Conservation (phyloP, 2,797 vertebrate species). For the Pipistrellus kuhlii region DNA sequence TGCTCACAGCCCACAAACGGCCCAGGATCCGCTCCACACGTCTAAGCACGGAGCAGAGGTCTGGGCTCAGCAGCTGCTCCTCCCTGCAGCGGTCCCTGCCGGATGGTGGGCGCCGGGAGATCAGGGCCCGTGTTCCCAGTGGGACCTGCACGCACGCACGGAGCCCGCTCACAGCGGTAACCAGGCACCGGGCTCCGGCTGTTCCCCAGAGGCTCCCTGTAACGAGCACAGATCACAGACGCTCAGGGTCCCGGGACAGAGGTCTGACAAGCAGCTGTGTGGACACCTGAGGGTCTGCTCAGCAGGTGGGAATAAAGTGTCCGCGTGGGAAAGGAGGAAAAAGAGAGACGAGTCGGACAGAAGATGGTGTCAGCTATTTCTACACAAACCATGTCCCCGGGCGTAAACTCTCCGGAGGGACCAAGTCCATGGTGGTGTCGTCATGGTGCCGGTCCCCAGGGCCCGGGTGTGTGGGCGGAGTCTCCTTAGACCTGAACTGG, state of each 20-base stretch:
- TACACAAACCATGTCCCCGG: background rate
- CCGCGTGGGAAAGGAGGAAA: background rate
- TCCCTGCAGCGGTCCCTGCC: conserved; percentile 87
- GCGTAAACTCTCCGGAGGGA: background rate
- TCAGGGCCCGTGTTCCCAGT: conserved; percentile 86
- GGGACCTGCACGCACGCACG: conserved; percentile 78
- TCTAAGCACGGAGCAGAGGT: conserved; percentile 77
- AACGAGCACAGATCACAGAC: conserved; percentile 80
- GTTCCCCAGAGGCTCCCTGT: conserved; percentile 81
- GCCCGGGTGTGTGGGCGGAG: too few relatives aligned
- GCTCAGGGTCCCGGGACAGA: conserved; percentile 18
- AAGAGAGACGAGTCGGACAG: background rate
- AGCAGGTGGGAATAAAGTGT: background rate
- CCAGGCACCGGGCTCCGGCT: conserved; percentile 82
- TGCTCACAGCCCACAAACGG: conserved; percentile 81
- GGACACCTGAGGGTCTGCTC: background rate
- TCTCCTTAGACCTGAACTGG: background rate
- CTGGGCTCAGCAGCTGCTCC: conserved; percentile 83
- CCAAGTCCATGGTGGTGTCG: background rate
- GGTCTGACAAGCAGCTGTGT: too few relatives aligned
- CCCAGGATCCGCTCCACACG: conserved; percentile 80
- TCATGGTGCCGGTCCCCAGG: background rate
- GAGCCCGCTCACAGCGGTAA: conserved; percentile 77
- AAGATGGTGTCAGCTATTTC: background rate
- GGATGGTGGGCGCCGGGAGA: conserved; percentile 85